These are phyloP conservation scores for Junonia oenone DNA, from an alignment of 2,888 invertebrate species.

Conservation along the genomic window DNA sequence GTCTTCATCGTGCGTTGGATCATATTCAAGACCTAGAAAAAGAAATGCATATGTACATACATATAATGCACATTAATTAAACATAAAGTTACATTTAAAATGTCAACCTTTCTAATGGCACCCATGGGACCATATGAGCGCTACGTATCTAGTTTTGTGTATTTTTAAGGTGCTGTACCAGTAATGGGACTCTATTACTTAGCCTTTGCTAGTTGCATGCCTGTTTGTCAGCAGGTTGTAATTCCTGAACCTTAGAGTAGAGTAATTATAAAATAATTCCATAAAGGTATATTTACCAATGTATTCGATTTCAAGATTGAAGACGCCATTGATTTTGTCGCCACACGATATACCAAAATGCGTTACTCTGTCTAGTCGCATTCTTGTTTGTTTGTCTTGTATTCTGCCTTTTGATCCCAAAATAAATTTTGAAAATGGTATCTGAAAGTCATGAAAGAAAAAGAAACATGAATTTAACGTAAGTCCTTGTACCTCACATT, in stretches of 20 bases:
- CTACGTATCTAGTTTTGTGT: no score
- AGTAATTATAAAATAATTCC: no score
- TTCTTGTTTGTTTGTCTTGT: conserved; percentile 87
- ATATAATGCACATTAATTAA: no score
- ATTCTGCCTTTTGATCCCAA: conserved; percentile 89
- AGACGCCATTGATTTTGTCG: conserved; percentile 90
- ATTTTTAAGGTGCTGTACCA: no score
- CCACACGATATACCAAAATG: conserved; percentile 90
- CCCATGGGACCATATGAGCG: no score
- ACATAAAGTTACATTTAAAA: no score
- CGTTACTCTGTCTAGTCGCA: conserved; percentile 81
- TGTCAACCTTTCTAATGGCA: no score
- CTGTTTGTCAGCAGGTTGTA: no score
- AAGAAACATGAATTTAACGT: neutral
- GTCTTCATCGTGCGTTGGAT: conserved; percentile 88
- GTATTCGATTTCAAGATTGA: conserved; percentile 91
- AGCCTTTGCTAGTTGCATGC: no score
- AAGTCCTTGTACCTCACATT: neutral
- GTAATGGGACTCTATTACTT: no score
- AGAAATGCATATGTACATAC: neutral
- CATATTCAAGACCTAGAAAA: conserved; percentile 84
- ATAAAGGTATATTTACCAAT: conserved; percentile 80
- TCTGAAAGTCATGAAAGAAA: conserved; percentile 74
- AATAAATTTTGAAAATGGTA: conserved; percentile 96
- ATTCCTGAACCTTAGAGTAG: no score